Base-by-base conservation (phyloP, 2,797 vertebrate species). In the Micromesistius poutassou region DNA sequence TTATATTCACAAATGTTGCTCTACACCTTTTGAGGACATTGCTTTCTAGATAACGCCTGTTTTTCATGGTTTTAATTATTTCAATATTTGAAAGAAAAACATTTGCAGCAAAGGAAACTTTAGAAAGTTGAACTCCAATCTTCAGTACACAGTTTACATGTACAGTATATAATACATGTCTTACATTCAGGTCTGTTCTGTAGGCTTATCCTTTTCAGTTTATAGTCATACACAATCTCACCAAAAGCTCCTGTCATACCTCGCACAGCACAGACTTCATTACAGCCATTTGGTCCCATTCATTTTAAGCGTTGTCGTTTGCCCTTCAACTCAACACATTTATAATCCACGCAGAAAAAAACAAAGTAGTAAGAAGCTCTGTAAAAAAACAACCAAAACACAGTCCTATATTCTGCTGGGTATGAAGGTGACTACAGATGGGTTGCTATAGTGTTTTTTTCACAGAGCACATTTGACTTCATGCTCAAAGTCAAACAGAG, bases 361-460 rank as follows among this genome's bases (percentile, higher is more conserved):
- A 76, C 55, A 70, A 79, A 70, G 81, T 8, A 74, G 79, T 35
- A 30, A 75, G 80, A 78, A 81, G 84, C 77, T 87, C 83, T 35
- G 76, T 10, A 50, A 82, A 55, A 50, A 22, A 14, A 68, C 42
- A 80, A 75, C 33, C 77, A 87, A 87, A 88, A 77, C 85, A 77
- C 75, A 81, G 70, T 78, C 72, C 31, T 84, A 74, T 88, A 74
- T 88, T 85, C 85, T 84, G 77, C 68, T 82, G 86, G 82, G 82
- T 88, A 78, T 72, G 83, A 81, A 87, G 83, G 81, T 81, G 81
- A 86, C 82, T 81, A 72, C 73, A 84, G 72, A 89, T 87, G 79
- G 80, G 83, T 84, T 72, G 74, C 75, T 80, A 83, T 8, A 8
- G 83, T 83, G 79, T 74, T 88, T 84, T 87, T 82, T 89, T 87